Evolutionary conservation across 1,140 invertebrate genomes (phyloP).

Genomic region (Stegodyphus mimosarum): DNA sequence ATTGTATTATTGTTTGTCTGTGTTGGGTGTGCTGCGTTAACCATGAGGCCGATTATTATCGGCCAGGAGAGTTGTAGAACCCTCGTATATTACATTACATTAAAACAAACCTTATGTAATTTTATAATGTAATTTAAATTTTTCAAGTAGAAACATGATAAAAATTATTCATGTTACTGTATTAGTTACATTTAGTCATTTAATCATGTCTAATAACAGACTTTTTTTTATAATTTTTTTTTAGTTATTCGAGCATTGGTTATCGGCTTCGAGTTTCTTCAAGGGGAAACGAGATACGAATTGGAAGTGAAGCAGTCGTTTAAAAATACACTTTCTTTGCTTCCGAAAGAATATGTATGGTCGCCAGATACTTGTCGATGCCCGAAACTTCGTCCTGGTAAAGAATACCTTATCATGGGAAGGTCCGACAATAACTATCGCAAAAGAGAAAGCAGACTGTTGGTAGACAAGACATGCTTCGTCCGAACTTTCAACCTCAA

Average conservation of each 20-base stretch:
- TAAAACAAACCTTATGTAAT: no score
- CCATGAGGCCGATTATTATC: no score
- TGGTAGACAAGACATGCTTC: constrained; percentile 61
- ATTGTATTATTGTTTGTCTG: no score
- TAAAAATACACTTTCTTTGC: constrained; percentile 62
- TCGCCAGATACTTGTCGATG: constrained; percentile 58
- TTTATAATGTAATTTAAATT: no score
- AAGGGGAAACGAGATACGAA: constrained; percentile 63
- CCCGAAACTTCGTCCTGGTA: constrained; percentile 55
- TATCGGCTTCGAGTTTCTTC: constrained; percentile 59
- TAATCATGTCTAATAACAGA: no score
- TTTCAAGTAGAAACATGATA: no score
- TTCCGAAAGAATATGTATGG: constrained; percentile 62
- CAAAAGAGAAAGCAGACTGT: constrained; percentile 61
- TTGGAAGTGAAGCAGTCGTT: constrained; percentile 62
- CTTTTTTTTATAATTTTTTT: not conserved
- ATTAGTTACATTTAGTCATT: no score
- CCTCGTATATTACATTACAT: no score
- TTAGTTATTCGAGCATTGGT: constrained; percentile 60
- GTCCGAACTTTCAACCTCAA: constrained; percentile 60
- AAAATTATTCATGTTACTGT: no score
- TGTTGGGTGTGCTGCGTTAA: no score
- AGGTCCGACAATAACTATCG: constrained; percentile 60
- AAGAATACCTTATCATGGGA: constrained; percentile 63
- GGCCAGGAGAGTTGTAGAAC: no score